phyloP scores from a whole-genome alignment of 2,888 invertebrate genomes.

The Philopedon plagiatum region DNA sequence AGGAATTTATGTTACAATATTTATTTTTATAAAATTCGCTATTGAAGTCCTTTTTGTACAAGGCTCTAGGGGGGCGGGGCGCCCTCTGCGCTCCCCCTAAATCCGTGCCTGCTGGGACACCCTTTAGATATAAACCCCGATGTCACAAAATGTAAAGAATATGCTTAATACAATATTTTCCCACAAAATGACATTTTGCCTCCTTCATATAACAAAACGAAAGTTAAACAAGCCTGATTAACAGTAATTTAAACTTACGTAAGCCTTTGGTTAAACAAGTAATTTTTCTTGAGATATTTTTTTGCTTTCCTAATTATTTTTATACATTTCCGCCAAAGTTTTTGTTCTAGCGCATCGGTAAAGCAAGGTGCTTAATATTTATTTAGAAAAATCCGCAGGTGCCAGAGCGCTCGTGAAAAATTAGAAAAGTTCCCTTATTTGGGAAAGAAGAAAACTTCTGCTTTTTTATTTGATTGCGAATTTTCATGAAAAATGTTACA shows the following conservation, averaged over 20 bases:
- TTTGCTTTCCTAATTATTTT: slow-evolving; percentile 23
- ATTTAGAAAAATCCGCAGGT: slow-evolving; percentile 48
- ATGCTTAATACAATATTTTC: too few species aligned
- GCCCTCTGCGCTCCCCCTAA: too few species aligned
- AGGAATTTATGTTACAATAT: too few species aligned
- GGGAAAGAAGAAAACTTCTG: slow-evolving; percentile 40
- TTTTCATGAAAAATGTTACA: slow-evolving; percentile 48
- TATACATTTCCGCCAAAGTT: slow-evolving; percentile 32
- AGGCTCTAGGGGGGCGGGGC: too few species aligned
- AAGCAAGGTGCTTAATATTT: slow-evolving; percentile 46
- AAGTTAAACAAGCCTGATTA: not conserved
- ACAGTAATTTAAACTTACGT: not conserved
- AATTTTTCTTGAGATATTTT: slow-evolving; percentile 19
- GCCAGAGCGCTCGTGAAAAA: slow-evolving; percentile 38
- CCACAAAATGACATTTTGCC: not conserved
- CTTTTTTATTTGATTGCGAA: slow-evolving; percentile 48
- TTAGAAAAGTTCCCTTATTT: slow-evolving; percentile 47
- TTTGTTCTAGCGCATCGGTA: slow-evolving; percentile 19
- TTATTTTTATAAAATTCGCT: too few species aligned
- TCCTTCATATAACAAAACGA: not conserved
- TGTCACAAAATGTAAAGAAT: too few species aligned
- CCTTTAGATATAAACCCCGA: too few species aligned
- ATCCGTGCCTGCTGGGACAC: too few species aligned
- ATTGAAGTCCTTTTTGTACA: too few species aligned
- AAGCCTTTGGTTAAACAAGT: slow-evolving; percentile 8